Evolutionary conservation across 1,140 invertebrate genomes (phyloP).

Genomic region (Pogonomyrmex californicus): DNA sequence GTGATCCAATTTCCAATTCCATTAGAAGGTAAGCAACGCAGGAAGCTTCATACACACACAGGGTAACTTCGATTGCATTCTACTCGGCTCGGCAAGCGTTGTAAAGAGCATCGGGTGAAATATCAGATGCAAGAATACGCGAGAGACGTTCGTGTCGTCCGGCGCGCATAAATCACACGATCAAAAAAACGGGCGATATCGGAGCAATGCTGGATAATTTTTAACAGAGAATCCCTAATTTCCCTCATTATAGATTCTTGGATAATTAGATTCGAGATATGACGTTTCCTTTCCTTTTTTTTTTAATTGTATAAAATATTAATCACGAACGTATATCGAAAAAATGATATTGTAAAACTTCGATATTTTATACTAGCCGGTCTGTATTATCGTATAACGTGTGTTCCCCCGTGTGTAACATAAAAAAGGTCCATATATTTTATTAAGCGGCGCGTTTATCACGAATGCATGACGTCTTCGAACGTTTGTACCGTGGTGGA

Average conservation of each 20-base stretch:
- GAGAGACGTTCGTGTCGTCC: background rate
- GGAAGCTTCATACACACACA: slow-evolving; percentile 30
- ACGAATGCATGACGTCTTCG: slow-evolving; percentile 9
- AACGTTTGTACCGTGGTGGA: background rate
- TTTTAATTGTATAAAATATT: background rate
- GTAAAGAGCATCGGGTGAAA: slow-evolving; percentile 56
- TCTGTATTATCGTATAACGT: background rate
- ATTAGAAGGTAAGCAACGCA: slow-evolving; percentile 63
- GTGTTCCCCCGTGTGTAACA: background rate
- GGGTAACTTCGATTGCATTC: slow-evolving; percentile 47
- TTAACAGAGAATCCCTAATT: background rate
- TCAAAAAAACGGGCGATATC: background rate
- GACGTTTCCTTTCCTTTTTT: background rate
- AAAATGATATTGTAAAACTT: slow-evolving; percentile 23
- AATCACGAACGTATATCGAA: background rate
- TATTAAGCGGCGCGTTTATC: background rate
- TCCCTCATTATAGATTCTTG: background rate
- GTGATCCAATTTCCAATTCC: slow-evolving; percentile 73
- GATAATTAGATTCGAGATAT: background rate
- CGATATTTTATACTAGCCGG: background rate
- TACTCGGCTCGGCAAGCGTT: background rate
- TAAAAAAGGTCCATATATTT: background rate
- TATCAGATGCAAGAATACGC: slow-evolving; percentile 38
- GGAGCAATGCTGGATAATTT: background rate
- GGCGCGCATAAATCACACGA: background rate